A percentile compares a stretch with the other conserved stretches of the same genome.
phyloP scores from a whole-genome alignment of 2,888 invertebrate genomes.

The Nemurella pictetii region DNA sequence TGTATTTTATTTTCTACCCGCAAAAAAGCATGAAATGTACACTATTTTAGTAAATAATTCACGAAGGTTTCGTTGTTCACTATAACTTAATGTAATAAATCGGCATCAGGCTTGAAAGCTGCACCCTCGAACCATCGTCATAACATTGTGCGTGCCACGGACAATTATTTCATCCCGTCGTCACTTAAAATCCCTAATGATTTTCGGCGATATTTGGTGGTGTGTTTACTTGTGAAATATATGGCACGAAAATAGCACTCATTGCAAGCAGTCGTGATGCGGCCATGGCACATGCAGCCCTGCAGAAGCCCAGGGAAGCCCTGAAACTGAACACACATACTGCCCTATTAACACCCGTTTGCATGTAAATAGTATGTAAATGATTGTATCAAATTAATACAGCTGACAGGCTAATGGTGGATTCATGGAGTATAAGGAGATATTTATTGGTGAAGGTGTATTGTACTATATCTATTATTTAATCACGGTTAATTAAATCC shows the following conservation, averaged over 20 bases:
- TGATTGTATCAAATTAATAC: slow-evolving; percentile 14
- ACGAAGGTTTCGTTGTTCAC: too few relatives aligned
- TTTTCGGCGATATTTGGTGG: not conserved
- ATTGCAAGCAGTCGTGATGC: not conserved
- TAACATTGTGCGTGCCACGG: not conserved
- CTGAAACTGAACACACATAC: not conserved
- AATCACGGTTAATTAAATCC: not conserved
- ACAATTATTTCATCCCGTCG: slow-evolving; percentile 3
- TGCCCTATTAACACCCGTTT: slow-evolving; percentile 8
- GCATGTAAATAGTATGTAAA: slow-evolving; percentile 30
- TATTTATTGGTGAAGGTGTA: too few relatives aligned
- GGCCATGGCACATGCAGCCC: not conserved
- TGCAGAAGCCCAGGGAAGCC: not conserved
- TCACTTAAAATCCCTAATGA: slow-evolving; percentile 13
- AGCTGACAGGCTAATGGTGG: not conserved
- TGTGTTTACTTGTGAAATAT: slow-evolving; percentile 4
- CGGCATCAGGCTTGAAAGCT: not conserved
- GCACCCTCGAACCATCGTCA: not conserved
- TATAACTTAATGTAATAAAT: too few relatives aligned
- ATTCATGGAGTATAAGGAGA: not conserved
- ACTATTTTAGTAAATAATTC: too few relatives aligned
- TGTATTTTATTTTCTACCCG: too few relatives aligned
- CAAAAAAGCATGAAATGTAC: too few relatives aligned
- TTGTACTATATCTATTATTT: not conserved
- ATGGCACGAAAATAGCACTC: slow-evolving; percentile 12